These are phyloP conservation scores for Cathartes aura DNA, from an alignment of 2,113 vertebrate species.

Conservation along the genomic window DNA sequence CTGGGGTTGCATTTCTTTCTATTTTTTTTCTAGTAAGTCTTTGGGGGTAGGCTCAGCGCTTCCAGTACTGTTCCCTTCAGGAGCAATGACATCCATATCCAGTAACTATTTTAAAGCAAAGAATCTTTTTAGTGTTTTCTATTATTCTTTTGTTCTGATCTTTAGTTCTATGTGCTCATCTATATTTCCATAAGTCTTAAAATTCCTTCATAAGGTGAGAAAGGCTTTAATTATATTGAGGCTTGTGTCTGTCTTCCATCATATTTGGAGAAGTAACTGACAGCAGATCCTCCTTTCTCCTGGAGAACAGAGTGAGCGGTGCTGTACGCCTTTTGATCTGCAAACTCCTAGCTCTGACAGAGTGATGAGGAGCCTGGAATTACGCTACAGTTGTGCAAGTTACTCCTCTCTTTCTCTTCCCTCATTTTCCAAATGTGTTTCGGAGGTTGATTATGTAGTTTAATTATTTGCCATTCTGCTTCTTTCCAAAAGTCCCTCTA, in stretches of 20 bases:
- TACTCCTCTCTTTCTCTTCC: background rate
- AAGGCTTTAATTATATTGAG: constrained; percentile 20
- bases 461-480: background rate
- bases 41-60: background rate
- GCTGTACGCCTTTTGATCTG: background rate
- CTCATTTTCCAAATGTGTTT: background rate
- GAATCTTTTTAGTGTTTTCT: background rate
- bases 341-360: background rate
- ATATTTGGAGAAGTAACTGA: background rate
- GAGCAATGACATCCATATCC: background rate
- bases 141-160: background rate
- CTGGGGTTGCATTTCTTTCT: background rate
- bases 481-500: background rate
- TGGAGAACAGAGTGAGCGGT: accelerated
- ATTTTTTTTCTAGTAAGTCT: background rate
- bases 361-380: background rate
- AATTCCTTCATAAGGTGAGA: background rate
- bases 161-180: background rate
- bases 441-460: background rate
- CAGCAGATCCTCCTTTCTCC: constrained; percentile 16
- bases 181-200: background rate
- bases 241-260: background rate
- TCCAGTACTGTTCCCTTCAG: background rate
- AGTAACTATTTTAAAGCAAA: background rate
- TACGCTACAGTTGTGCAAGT: background rate